Conservation (phyloP, 2,888 invertebrate species). For the Exocentrus adspersus region DNA sequence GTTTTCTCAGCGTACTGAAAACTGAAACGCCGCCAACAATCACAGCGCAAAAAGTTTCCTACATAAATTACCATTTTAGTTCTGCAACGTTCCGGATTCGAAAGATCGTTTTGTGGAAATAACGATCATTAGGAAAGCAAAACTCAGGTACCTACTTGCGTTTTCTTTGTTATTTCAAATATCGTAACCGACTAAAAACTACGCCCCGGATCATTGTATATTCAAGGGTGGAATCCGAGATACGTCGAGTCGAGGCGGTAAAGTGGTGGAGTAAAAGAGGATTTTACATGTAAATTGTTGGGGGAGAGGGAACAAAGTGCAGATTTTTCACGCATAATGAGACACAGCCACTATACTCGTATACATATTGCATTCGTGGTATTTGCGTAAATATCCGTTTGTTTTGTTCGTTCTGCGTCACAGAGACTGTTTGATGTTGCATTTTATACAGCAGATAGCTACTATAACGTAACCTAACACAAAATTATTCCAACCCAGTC, state of each 20-base stretch:
- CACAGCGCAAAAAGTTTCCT: background rate
- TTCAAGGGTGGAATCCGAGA: background rate
- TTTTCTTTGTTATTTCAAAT: no score
- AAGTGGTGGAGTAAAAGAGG: conserved; percentile 4
- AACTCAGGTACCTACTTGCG: no score
- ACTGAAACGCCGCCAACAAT: background rate
- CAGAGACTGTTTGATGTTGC: background rate
- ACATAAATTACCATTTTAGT: background rate
- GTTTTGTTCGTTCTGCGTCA: conserved; percentile 4
- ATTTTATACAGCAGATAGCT: no score
- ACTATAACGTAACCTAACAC: no score
- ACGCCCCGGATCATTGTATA: background rate
- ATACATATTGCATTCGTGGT: conserved; percentile 13
- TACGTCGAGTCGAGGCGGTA: background rate
- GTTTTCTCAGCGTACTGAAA: background rate
- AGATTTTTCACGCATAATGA: conserved; percentile 13
- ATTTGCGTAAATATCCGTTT: conserved; percentile 16
- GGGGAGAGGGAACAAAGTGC: conserved; percentile 17
- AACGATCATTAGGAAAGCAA: no score
- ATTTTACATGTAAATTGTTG: conserved; percentile 19
- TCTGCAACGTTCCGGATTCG: background rate
- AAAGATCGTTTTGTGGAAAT: background rate
- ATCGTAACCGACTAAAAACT: no score
- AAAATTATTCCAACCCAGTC: no score
- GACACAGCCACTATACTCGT: background rate